Percentiles rank a stretch among this genome's conserved stretches.
These are phyloP conservation scores for Bungarus multicinctus DNA, from an alignment of 2,113 vertebrate genomes.

Conservation along the genomic window DNA sequence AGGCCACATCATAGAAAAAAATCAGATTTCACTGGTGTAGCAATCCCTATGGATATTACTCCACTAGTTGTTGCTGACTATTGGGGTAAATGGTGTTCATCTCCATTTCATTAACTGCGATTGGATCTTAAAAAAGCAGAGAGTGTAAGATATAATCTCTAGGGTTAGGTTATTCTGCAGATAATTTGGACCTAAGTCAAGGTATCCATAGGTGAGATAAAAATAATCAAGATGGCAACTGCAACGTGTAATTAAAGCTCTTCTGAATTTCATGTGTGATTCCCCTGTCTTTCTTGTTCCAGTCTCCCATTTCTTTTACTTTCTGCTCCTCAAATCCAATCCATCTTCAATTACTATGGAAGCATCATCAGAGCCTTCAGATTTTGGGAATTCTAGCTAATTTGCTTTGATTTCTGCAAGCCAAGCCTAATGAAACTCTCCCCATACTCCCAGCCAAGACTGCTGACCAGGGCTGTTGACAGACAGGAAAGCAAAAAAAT, in stretches of 20 bases:
- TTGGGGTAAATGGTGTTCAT: too few relatives aligned
- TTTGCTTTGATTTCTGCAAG: not conserved
- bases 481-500: too few relatives aligned
- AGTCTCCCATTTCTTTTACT: not conserved
- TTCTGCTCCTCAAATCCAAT: not conserved
- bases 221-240: not conserved
- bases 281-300: not conserved
- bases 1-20: not conserved
- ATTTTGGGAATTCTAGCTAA: not conserved
- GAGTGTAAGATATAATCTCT: not conserved
- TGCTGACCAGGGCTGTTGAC: too few relatives aligned
- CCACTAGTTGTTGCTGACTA: too few relatives aligned
- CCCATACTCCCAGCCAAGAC: not conserved
- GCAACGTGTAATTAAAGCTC: not conserved
- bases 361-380: not conserved
- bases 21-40: not conserved
- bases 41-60: too few relatives aligned
- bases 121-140: not conserved
- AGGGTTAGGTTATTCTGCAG: not conserved
- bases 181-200: not conserved
- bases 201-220: not conserved
- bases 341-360: not conserved
- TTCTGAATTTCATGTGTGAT: not conserved
- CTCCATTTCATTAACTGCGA: too few relatives aligned
- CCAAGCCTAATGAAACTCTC: not conserved